Base-by-base conservation (phyloP, 2,113 vertebrate genomes). In the Nycticebus coucang region DNA sequence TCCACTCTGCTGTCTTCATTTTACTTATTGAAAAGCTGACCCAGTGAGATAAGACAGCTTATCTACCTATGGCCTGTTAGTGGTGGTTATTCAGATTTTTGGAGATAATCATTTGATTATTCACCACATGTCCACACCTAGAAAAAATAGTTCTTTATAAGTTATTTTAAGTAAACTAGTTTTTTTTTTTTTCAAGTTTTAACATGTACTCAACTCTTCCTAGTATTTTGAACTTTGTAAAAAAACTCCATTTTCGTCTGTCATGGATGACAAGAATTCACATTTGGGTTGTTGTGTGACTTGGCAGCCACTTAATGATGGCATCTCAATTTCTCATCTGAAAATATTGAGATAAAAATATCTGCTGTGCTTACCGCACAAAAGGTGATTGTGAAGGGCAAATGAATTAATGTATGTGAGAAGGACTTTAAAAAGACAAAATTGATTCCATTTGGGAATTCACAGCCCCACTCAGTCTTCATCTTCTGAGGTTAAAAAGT, bases 281-380 rank as follows among this genome's bases (percentile, higher is more conserved):
- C 0, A 17, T 89, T 94, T 68, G 91, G 12, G 69, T 78, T 95
- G 37, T 85, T 95, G 11, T 79, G 80, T 72, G 71, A 88, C 26
- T 92, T 94, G 88, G 45, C 78, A 95, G 37, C n/a, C 14, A 74
- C 60, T 89, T 87, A 75, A 77, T 57, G 88, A 90, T 90, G 85
- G 50, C 81, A 91, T 92, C 88, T 95, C 78, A 82, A 30, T 95
- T 96, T 89, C 50, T 93, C 74, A 95, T 78, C 68, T 88, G 64
- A 92, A 95, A 96, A 26, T 94, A 59, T 2, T 85, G 35, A 74
- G 82, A 79, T 94, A 91, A 97, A 94, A 96, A 86, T 92, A 86
- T 57, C 78, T 91, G 21, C 37, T 92, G 4, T 57, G 60, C 45
- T 92, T 95, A 81, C n/a, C 45, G 84, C 26, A 88, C 1, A 4